phyloP scores from a whole-genome alignment of 2,888 invertebrate genomes.

The Cerceris rybyensis region DNA sequence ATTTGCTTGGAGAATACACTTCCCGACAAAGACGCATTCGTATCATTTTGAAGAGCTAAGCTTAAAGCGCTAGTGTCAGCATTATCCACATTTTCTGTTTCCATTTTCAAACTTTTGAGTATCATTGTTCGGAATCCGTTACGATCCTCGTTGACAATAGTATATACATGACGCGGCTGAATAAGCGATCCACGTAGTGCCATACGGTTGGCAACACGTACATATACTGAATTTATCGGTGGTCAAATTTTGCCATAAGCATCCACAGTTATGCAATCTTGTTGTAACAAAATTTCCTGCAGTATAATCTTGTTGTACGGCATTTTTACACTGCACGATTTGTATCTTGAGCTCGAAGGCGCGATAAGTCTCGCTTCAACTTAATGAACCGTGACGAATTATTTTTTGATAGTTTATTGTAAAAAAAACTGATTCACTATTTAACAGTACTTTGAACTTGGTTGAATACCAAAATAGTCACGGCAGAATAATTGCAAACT shows the following conservation, averaged over 20 bases:
- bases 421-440: too few species aligned
- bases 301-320: conserved; percentile 36
- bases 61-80: conserved; percentile 7
- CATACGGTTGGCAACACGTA: conserved; percentile 35
- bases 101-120: background rate
- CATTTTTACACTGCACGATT: conserved; percentile 9
- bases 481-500: too few species aligned
- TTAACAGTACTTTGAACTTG: too few species aligned
- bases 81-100: background rate
- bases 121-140: conserved; percentile 32
- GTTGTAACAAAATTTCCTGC: conserved; percentile 40
- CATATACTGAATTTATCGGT: conserved; percentile 30
- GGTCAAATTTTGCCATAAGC: conserved; percentile 26
- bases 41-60: too few species aligned
- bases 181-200: conserved; percentile 36
- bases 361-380: background rate
- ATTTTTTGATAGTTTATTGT: too few species aligned
- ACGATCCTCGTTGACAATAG: conserved; percentile 39
- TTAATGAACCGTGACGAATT: too few species aligned
- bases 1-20: conserved; percentile 27
- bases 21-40: conserved; percentile 7
- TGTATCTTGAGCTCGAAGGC: background rate
- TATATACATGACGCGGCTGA: conserved; percentile 24
- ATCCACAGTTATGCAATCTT: conserved; percentile 38
- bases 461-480: too few species aligned